Base-by-base conservation (phyloP, 2,113 vertebrate species). In the Oncorhynchus keta region DNA sequence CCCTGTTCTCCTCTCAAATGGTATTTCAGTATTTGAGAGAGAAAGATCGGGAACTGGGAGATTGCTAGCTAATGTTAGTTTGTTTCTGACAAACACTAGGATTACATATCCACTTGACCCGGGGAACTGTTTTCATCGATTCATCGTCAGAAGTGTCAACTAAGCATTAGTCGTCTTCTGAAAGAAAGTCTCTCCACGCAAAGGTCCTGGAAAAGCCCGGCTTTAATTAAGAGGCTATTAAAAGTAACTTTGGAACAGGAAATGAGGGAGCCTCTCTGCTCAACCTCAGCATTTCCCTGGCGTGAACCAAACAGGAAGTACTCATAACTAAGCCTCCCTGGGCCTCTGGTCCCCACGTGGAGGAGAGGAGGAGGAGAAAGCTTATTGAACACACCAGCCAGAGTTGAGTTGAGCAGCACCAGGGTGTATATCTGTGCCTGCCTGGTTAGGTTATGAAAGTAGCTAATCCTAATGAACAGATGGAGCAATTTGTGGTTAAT, bases 211-310 rank as follows among this genome's bases (percentile, higher is more conserved):
- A 82, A 87, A 88, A 85, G 72, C 51, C 78, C 75, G 72, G 84
- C 81, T 87, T 86, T 89, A 87, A 92, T 92, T 91, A 90, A 88
- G 72, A 82, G 79, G 75, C 85, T 86, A 90, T 89, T 91, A 90
- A 90, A 88, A 89, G 89, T 83, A 74, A 91, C 87, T 89, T 83
- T 83, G 70, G 79, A 80, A 70, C 76, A 90, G 85, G 88, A 90
- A 89, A 88, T 87, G 83, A 86, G 77, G 77, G 73, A 79, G 82
- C 71, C 73, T 78, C 39, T 45, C 73, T 79, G 68, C 72, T 81
- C 62, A 64, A 82, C 76, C 51, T 82, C 76, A 81, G 78, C 71
- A 79, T 81, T 82, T 88, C 86, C 82, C 86, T 89, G 80, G 86
- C 66, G 76, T 86, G 85, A 85, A 76, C 70, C 83, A 89, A 80